Percentiles rank a stretch among this genome's conserved stretches.
These are phyloP conservation scores for Steinernema khuongi DNA, from an alignment of 1,140 invertebrate genomes.

Conservation along the genomic window DNA sequence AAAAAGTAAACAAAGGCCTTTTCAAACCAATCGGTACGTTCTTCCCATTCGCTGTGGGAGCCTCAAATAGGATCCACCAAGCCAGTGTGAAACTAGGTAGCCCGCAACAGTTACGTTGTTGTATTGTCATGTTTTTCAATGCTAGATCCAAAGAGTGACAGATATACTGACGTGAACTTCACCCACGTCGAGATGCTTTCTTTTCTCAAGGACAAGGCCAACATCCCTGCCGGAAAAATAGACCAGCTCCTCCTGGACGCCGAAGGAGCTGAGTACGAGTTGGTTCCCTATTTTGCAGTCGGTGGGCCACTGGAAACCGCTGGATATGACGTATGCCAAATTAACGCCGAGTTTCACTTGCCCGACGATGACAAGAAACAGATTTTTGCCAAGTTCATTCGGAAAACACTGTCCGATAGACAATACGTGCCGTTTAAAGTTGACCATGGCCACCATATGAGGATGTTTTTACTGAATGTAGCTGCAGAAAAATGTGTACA, in stretches of 20 bases:
- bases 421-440: background rate
- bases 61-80: background rate
- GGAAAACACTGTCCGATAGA: background rate
- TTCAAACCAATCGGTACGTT: background rate
- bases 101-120: background rate
- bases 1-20: background rate
- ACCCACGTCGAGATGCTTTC: background rate
- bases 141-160: background rate
- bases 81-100: background rate
- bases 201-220: background rate
- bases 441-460: background rate
- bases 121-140: background rate
- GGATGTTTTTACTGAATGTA: background rate
- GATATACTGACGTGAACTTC: background rate
- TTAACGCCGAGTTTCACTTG: background rate
- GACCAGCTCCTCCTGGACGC: conserved; percentile 9
- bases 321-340: background rate
- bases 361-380: background rate
- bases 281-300: background rate
- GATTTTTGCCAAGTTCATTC: background rate
- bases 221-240: too few species aligned
- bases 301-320: background rate
- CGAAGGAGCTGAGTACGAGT: conserved; percentile 14
- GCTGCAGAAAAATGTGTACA: background rate
- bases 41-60: background rate